A percentile compares a stretch with the other conserved stretches of the same genome.
phyloP scores from a whole-genome alignment of 2,113 vertebrate genomes.

The Cottus gobio region DNA sequence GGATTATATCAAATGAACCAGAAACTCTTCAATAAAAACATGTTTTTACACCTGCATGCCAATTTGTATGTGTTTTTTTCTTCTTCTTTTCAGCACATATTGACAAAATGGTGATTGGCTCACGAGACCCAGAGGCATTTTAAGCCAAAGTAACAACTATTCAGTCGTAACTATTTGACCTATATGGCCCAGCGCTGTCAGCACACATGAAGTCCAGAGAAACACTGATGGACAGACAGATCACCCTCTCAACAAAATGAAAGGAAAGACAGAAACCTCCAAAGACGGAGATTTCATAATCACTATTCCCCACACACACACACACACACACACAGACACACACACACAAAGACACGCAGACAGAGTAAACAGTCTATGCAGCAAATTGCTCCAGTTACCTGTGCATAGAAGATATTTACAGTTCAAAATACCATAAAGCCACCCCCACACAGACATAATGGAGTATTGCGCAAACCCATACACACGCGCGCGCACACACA shows the following conservation, averaged over 20 bases:
- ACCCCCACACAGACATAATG: constrained; percentile 12
- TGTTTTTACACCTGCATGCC: constrained; percentile 3
- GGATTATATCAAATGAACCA: constrained; percentile 44
- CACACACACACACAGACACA: background rate
- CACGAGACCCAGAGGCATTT: background rate
- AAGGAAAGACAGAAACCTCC: constrained; percentile 21
- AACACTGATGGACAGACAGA: constrained; percentile 35
- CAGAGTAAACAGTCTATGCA: constrained; percentile 24
- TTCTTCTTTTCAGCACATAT: background rate
- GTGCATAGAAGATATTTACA: constrained; percentile 8
- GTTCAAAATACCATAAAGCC: constrained; percentile 27
- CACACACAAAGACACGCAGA: constrained; percentile 12
- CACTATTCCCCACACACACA: too few relatives aligned
- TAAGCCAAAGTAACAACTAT: constrained; percentile 3
- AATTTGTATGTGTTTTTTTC: background rate
- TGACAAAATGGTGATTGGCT: constrained; percentile 3
- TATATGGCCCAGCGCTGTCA: constrained; percentile 9
- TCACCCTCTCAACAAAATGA: constrained; percentile 39
- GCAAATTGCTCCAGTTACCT: constrained; percentile 11
- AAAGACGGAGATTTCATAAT: too few relatives aligned
- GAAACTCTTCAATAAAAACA: constrained; percentile 38
- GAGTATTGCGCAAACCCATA: constrained; percentile 42
- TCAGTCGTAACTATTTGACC: background rate
- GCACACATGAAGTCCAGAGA: constrained; percentile 20
- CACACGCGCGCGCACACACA: constrained; percentile 50